A percentile compares a stretch with the other conserved stretches of the same genome.
Evolutionary conservation across 2,113 vertebrate genomes (phyloP).

Genomic region (Rhea americana): DNA sequence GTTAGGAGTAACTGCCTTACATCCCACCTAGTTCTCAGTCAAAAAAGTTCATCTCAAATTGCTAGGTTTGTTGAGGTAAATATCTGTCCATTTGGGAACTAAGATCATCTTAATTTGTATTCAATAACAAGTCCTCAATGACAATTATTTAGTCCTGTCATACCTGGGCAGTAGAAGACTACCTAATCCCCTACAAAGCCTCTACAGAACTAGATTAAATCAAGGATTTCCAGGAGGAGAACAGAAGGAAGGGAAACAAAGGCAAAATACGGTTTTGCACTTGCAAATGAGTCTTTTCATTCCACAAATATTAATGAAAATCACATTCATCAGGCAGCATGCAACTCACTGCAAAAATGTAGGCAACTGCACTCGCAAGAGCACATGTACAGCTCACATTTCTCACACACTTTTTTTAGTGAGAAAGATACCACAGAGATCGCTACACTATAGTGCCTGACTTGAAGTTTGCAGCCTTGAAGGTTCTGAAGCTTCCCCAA

Average conservation of each 20-base stretch:
- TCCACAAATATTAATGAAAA: background rate
- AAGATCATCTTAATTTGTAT: background rate
- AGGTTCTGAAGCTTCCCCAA: background rate
- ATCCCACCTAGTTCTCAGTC: background rate
- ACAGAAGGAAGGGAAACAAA: background rate
- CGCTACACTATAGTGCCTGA: background rate
- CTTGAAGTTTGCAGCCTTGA: background rate
- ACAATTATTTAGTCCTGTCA: background rate
- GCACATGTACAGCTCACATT: background rate
- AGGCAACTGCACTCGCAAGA: background rate
- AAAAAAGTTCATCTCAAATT: background rate
- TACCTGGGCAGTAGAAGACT: background rate
- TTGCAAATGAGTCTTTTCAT: background rate
- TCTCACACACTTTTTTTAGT: background rate
- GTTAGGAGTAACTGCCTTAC: background rate
- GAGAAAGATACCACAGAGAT: background rate
- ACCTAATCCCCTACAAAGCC: background rate
- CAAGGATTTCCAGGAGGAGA: background rate
- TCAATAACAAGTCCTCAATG: background rate
- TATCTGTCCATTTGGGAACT: background rate
- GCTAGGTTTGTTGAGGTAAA: background rate
- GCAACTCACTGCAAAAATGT: background rate
- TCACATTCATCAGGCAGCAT: background rate
- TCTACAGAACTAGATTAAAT: background rate
- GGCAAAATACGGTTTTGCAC: background rate